Evolutionary conservation across 2,113 vertebrate genomes (phyloP).

Genomic region (Callithrix jacchus): DNA sequence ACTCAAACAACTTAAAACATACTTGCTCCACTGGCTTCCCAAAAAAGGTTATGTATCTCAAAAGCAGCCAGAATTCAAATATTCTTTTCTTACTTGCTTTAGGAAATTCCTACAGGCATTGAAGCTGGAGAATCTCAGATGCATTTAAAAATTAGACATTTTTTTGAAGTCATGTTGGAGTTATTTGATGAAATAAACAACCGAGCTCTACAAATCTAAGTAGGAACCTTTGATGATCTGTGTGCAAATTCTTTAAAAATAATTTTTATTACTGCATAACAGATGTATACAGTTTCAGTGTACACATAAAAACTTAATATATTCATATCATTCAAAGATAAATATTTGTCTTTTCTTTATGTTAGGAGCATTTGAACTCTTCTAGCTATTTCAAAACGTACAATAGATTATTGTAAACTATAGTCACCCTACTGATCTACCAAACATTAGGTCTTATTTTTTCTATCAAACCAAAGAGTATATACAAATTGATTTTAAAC

Average conservation of each 20-base stretch:
- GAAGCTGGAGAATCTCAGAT: background rate
- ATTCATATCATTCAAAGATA: background rate
- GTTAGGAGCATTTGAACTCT: background rate
- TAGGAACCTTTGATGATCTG: background rate
- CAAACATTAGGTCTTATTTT: background rate
- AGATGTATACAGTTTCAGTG: background rate
- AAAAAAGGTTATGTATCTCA: background rate
- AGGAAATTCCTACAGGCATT: background rate
- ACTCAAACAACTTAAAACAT: background rate
- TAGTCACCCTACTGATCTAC: background rate
- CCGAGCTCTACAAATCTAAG: background rate
- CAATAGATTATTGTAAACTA: background rate
- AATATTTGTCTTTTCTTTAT: background rate
- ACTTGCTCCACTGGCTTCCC: background rate
- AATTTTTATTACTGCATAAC: background rate
- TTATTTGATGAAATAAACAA: background rate
- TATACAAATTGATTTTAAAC: background rate
- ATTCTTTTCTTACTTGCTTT: conserved; percentile 4
- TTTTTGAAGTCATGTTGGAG: background rate
- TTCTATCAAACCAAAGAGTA: background rate
- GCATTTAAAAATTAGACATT: background rate
- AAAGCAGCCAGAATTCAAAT: background rate
- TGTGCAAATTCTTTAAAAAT: background rate
- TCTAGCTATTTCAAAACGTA: background rate
- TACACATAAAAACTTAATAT: background rate